Conservation (phyloP, 1,140 invertebrate species). For the Thaumatotibia leucotreta region DNA sequence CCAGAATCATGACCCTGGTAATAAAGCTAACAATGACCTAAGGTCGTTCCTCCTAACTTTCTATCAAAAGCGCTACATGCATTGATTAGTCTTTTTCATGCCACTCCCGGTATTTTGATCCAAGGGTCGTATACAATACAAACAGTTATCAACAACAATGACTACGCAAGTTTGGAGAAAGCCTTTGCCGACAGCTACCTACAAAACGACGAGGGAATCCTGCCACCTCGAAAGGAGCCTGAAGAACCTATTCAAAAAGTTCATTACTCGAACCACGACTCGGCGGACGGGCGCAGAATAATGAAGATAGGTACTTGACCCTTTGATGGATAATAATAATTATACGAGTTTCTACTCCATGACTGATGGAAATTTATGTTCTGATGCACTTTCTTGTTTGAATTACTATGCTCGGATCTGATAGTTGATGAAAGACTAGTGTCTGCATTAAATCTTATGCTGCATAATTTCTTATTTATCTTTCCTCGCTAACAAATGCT, state of each 20-base stretch:
- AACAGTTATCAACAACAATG: conserved; percentile 63
- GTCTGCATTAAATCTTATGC: conserved; percentile 4
- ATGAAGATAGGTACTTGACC: conserved; percentile 13
- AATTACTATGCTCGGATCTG: conserved; percentile 11
- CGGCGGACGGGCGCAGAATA: conserved; percentile 6
- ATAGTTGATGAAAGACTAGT: conserved; percentile 12
- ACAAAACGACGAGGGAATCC: conserved; percentile 60
- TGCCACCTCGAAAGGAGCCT: conserved; percentile 49
- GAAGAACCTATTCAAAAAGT: conserved; percentile 43
- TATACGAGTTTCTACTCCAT: conserved; percentile 19
- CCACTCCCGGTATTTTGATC: conserved; percentile 52
- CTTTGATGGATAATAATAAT: conserved; percentile 14
- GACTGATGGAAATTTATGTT: conserved; percentile 22
- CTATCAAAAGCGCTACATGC: conserved; percentile 31
- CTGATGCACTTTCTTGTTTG: conserved; percentile 14
- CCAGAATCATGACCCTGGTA: not conserved
- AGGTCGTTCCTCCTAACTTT: conserved; percentile 61
- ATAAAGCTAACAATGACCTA: conserved; percentile 10
- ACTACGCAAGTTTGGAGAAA: conserved; percentile 52
- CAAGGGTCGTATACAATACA: conserved; percentile 40
- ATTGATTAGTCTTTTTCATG: conserved; percentile 59
- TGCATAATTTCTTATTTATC: conserved; percentile 6
- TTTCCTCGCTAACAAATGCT: not conserved
- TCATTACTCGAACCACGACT: conserved; percentile 41
- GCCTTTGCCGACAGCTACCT: conserved; percentile 38